Percentiles rank a stretch among this genome's conserved stretches.
Conservation (phyloP, 2,113 vertebrate species). For the Vicugna pacos region DNA sequence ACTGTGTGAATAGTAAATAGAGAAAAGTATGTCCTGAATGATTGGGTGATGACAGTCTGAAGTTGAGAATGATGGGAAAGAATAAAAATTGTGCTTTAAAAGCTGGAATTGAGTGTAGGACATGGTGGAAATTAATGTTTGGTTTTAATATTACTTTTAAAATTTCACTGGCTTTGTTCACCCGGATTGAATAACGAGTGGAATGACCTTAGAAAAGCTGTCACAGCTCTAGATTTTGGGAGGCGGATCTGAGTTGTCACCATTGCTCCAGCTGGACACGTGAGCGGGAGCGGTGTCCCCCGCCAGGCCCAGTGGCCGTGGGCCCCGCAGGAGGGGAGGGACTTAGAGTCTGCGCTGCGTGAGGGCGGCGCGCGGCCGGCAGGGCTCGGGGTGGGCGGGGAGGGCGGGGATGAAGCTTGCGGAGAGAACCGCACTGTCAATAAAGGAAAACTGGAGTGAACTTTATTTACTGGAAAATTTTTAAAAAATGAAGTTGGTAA, state of each 20-base stretch:
- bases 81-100: background rate
- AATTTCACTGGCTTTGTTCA: background rate
- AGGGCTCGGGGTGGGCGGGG: background rate
- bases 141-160: background rate
- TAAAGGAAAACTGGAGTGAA: background rate
- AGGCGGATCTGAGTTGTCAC: background rate
- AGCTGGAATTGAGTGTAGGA: background rate
- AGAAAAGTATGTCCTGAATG: background rate
- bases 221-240: background rate
- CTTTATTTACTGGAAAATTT: background rate
- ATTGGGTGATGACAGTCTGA: background rate
- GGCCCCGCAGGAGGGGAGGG: fast-evolving
- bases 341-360: background rate
- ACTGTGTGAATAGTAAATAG: background rate
- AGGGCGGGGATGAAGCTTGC: no score
- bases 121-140: background rate
- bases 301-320: background rate
- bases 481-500: background rate
- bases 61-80: background rate
- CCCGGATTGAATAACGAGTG: background rate
- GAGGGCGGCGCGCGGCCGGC: background rate
- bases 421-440: background rate
- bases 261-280: background rate
- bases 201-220: background rate
- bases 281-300: background rate